These are phyloP conservation scores for Periphyllus acericola DNA, from an alignment of 2,888 invertebrate genomes.

Conservation along the genomic window DNA sequence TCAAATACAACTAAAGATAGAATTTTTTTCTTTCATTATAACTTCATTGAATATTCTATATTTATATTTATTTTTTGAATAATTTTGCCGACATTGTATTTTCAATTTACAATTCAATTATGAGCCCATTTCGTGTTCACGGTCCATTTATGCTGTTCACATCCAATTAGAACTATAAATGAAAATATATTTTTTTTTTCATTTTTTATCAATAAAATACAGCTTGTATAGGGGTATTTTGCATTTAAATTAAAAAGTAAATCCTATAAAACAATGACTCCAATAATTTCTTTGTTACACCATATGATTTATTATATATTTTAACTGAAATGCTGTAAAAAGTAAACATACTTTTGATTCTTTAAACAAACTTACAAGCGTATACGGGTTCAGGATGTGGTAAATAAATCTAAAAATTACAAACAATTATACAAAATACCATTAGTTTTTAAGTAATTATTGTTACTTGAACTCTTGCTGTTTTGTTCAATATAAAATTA, in stretches of 20 bases:
- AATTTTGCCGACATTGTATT: not conserved
- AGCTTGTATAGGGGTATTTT: not conserved
- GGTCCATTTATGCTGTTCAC: not conserved
- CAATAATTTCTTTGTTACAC: not conserved
- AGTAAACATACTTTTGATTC: not conserved
- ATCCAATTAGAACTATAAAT: not conserved
- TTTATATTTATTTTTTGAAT: slow-evolving; percentile 36
- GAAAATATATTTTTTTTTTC: not conserved
- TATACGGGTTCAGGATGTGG: not conserved
- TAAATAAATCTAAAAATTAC: not conserved
- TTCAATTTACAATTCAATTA: slow-evolving; percentile 29
- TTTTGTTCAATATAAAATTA: slow-evolving; percentile 2
- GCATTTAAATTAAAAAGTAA: slow-evolving; percentile 1
- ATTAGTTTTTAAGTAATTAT: not conserved
- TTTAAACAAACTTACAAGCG: not conserved
- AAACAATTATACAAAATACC: slow-evolving; percentile 14
- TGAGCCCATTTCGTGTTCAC: not conserved
- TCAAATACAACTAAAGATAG: not conserved
- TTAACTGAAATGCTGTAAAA: not conserved
- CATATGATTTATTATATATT: not conserved
- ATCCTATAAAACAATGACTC: not conserved
- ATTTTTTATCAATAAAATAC: slow-evolving; percentile 2
- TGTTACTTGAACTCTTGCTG: slow-evolving; percentile 36
- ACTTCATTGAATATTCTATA: slow-evolving; percentile 4
- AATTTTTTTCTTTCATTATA: slow-evolving; percentile 10